phyloP scores from a whole-genome alignment of 2,113 vertebrate genomes.

The Upupa epops region DNA sequence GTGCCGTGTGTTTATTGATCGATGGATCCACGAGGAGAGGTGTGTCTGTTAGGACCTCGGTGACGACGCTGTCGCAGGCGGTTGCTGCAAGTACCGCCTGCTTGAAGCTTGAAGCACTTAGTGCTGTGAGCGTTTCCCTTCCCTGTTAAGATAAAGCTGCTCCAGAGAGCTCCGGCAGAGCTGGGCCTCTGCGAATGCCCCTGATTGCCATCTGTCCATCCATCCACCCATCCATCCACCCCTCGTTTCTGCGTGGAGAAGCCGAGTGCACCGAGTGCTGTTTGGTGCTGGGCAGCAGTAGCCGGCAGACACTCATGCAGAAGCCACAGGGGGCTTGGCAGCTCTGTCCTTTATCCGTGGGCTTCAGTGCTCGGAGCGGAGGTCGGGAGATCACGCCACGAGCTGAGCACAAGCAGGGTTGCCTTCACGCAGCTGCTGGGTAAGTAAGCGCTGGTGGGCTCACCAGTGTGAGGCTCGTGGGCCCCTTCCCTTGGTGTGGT shows the following conservation, averaged over 20 bases:
- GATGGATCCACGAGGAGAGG: neutral
- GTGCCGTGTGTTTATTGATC: neutral
- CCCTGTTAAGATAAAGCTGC: neutral
- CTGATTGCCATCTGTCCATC: too few relatives aligned
- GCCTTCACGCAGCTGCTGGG: neutral
- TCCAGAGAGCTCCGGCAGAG: neutral
- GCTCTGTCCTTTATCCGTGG: neutral
- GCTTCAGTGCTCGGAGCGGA: neutral
- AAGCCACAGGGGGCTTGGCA: too few relatives aligned
- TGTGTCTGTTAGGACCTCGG: neutral
- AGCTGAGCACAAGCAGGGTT: neutral
- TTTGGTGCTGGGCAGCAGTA: neutral
- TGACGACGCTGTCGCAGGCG: neutral
- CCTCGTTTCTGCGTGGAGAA: fast-evolving
- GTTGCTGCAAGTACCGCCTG: neutral
- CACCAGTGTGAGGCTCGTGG: neutral
- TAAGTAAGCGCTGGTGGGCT: neutral
- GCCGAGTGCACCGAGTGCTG: neutral
- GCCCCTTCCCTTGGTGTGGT: neutral
- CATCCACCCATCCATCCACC: too few relatives aligned
- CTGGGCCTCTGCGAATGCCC: neutral
- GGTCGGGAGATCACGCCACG: neutral
- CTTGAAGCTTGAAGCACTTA: neutral
- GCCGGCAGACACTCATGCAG: neutral
- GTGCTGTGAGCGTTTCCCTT: neutral